These are phyloP conservation scores for Pomatostomus ruficeps DNA, from an alignment of 2,113 vertebrate genomes.

Conservation along the genomic window DNA sequence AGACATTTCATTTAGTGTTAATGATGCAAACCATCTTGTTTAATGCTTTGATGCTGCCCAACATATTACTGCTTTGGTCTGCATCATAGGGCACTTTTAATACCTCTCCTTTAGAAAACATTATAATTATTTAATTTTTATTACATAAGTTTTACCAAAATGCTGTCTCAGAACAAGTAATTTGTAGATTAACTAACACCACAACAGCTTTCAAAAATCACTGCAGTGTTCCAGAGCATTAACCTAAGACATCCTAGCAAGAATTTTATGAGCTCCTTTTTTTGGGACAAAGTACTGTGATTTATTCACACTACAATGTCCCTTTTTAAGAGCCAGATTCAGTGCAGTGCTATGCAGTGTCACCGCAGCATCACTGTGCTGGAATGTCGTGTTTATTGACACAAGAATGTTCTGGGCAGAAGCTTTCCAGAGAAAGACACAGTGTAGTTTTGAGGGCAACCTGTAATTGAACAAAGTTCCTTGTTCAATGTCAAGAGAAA, in stretches of 20 bases:
- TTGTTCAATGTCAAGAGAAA: not conserved
- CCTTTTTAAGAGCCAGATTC: not conserved
- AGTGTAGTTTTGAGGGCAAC: not conserved
- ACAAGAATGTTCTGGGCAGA: not conserved
- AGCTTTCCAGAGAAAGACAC: not conserved
- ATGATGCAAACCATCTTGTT: constrained; percentile 52
- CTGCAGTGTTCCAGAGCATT: not conserved
- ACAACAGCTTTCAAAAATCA: constrained; percentile 14
- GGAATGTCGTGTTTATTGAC: not conserved
- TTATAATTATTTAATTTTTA: constrained; percentile 46
- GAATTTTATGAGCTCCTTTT: not conserved
- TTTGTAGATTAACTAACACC: constrained; percentile 15
- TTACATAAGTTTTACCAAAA: not conserved
- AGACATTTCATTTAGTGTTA: constrained; percentile 44
- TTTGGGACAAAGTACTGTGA: not conserved
- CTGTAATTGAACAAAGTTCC: not conserved
- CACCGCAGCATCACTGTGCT: not conserved
- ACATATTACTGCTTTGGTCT: constrained; percentile 13
- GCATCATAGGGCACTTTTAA: not conserved
- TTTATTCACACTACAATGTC: not conserved
- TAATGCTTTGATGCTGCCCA: constrained; percentile 43
- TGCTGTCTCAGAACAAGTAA: not conserved
- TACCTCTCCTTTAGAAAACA: constrained; percentile 12
- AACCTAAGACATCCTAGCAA: not conserved
- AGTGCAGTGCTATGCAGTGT: not conserved